A percentile compares a stretch with the other conserved stretches of the same genome.
Evolutionary conservation across 2,888 invertebrate species (phyloP).

Genomic region (Callimorpha dominula): DNA sequence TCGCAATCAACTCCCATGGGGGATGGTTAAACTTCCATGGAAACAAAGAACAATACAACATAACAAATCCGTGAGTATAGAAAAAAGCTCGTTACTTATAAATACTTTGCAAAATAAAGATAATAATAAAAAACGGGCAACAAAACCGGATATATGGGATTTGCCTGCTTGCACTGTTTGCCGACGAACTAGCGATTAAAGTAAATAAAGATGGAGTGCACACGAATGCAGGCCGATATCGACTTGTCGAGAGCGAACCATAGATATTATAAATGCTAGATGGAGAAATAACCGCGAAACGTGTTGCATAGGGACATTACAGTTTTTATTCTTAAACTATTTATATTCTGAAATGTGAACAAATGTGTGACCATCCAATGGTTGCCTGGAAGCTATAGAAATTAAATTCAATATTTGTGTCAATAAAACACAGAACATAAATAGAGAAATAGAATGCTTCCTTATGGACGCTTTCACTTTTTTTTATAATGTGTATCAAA

Average conservation of each 20-base stretch:
- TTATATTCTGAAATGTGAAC: too few species aligned
- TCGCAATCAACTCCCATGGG: too few species aligned
- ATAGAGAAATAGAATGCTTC: too few species aligned
- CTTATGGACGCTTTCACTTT: too few species aligned
- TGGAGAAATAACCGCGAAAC: background rate
- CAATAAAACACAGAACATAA: too few species aligned
- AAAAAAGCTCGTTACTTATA: background rate
- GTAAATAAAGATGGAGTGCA: slow-evolving; percentile 64
- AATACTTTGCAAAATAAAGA: slow-evolving; percentile 24
- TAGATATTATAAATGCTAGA: background rate
- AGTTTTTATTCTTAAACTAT: too few species aligned
- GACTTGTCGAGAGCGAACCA: slow-evolving; percentile 19
- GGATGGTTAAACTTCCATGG: too few species aligned
- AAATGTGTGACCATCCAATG: too few species aligned
- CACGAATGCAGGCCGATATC: slow-evolving; percentile 48
- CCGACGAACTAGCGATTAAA: slow-evolving; percentile 62
- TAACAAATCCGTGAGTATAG: background rate
- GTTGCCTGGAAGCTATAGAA: too few species aligned
- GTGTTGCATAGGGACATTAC: background rate
- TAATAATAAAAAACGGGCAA: slow-evolving; percentile 32
- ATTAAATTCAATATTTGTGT: too few species aligned
- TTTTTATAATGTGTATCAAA: too few species aligned
- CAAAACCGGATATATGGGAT: slow-evolving; percentile 44
- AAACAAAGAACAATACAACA: background rate
- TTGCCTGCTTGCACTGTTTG: slow-evolving; percentile 59